A percentile compares a stretch with the other conserved stretches of the same genome.
Conservation (phyloP, 2,113 vertebrate genomes). For the Lagopus leucura region DNA sequence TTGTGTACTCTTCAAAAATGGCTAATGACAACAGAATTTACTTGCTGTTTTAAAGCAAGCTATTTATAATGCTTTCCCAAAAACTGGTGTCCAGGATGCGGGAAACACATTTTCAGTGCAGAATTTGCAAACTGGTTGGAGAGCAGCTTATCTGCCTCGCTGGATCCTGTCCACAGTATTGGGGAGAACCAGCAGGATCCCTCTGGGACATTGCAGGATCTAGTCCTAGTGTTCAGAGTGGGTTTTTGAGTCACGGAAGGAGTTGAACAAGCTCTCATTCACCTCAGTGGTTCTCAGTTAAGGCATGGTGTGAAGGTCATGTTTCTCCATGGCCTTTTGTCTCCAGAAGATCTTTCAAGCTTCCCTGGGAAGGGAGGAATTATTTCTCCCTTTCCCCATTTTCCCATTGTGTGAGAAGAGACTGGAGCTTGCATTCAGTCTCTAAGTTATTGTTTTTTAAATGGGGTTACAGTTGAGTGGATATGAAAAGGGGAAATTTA, state of each 20-base stretch:
- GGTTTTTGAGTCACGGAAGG: neutral
- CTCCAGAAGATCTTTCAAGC: neutral
- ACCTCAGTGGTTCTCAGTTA: neutral
- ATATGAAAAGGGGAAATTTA: neutral
- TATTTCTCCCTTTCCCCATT: neutral
- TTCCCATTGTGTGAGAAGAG: neutral
- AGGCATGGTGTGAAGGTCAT: rapidly evolving
- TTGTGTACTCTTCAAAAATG: neutral
- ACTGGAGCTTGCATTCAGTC: neutral
- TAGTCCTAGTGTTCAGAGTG: neutral
- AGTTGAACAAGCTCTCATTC: neutral
- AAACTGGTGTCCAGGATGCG: neutral
- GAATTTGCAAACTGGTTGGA: neutral
- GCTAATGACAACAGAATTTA: neutral
- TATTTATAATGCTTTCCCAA: neutral
- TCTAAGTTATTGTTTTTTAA: neutral
- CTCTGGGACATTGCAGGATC: neutral
- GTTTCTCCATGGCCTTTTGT: neutral
- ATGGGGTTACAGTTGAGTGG: neutral
- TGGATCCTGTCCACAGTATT: neutral
- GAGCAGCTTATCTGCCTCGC: neutral
- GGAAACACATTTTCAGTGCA: neutral
- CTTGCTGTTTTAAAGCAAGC: neutral
- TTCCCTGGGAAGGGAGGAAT: neutral
- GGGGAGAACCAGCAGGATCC: neutral